Base-by-base conservation (phyloP, 1,140 invertebrate species). In the Cotesia typhae region DNA sequence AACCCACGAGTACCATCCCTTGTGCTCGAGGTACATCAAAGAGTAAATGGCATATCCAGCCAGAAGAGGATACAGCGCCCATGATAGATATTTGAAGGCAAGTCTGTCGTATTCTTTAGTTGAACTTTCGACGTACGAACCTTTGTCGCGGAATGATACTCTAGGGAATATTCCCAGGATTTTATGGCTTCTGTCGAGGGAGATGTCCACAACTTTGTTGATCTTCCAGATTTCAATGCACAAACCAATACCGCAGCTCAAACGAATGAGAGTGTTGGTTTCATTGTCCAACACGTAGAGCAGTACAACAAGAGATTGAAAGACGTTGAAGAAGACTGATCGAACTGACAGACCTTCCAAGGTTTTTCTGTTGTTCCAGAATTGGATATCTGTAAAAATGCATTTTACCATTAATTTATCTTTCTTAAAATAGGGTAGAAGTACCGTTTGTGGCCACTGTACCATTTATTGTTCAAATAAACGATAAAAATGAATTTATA, bases 221-320 rank as follows among this genome's bases (percentile, higher is more conserved):
- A 99, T 98, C 87, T 99, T 99, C 98, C 98, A 99, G 28, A 99
- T 88, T 88, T 99, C 98, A 83, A 99, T 99, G n/a, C 94, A 89
- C 0, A 99, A 88, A 4, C 98, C 97, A 74, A 99, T 92, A 77
- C 94, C 93, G 79, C 95, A 96, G 74, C 95, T 96, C 70, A 99
- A 92, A 78, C 93, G 91, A 28, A 99, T 94, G 74, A 99, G 91
- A 47, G 95, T 95, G 87, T 99, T 99, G 2, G 98, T 98, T 82
- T 99, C 98, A 88, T 99, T 99, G 83, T 99, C 98, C 41, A 99
- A 84, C 1, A 99, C 97, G 84, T 99, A 99, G 0, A 99, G 88
- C 0, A 99, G 85, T 2, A 99, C 97, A 75, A 99, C 93, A 1
- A 98, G 81, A 0, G 96, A 96, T 83, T 99, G 98, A 84, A 99